phyloP scores from a whole-genome alignment of 2,113 vertebrate species.

The Rhynchopsitta pachyrhyncha region DNA sequence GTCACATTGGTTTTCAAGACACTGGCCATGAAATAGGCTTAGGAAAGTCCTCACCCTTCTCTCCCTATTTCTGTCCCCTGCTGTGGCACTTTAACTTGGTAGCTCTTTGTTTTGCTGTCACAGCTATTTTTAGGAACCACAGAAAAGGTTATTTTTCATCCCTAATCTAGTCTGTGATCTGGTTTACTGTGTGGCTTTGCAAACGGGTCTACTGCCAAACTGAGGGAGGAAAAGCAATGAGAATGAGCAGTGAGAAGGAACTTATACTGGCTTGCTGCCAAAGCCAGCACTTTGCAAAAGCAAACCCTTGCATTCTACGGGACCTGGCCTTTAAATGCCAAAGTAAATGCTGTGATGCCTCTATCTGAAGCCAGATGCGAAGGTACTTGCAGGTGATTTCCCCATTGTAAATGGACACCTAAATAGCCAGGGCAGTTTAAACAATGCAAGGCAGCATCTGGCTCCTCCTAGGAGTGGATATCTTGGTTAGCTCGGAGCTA shows the following conservation, averaged over 20 bases:
- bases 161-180: background rate
- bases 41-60: background rate
- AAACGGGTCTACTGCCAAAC: background rate
- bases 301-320: background rate
- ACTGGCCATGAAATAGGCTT: background rate
- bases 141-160: background rate
- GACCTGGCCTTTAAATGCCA: background rate
- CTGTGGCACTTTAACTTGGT: background rate
- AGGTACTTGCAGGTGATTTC: background rate
- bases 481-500: background rate
- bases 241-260: background rate
- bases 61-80: background rate
- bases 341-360: background rate
- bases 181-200: conserved; percentile 2
- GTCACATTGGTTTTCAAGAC: background rate
- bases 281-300: background rate
- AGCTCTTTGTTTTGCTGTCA: background rate
- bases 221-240: background rate
- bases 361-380: background rate
- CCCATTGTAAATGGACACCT: background rate
- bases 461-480: background rate
- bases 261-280: background rate
- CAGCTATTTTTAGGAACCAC: background rate
- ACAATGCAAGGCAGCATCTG: background rate
- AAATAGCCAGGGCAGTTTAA: background rate